These are phyloP conservation scores for Uromys caudimaculatus DNA, from an alignment of 2,797 vertebrate genomes.

Conservation along the genomic window DNA sequence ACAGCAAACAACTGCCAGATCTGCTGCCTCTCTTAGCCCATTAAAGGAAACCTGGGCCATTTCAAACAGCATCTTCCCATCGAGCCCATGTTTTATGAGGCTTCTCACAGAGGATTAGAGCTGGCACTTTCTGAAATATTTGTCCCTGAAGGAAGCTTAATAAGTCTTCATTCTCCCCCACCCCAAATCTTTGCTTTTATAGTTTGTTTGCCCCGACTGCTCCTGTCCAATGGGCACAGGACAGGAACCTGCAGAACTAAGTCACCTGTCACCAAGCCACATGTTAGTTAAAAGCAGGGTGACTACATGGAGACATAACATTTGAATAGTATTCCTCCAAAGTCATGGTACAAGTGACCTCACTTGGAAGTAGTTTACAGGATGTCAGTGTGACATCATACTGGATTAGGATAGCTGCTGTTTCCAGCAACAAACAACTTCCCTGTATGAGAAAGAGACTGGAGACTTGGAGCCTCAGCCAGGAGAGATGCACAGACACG, in stretches of 20 bases:
- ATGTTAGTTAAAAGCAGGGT: neutral
- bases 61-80: neutral
- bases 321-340: neutral
- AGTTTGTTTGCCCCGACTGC: neutral
- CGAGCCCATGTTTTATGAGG: neutral
- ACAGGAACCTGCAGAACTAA: neutral
- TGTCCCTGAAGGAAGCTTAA: conserved; percentile 42
- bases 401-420: neutral
- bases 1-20: neutral
- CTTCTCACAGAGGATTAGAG: conserved; percentile 49
- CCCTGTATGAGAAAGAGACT: neutral
- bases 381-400: neutral
- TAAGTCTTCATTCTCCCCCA: neutral
- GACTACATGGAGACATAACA: neutral
- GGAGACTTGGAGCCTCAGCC: neutral
- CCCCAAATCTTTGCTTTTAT: conserved; percentile 25
- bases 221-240: neutral
- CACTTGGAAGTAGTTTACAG: neutral
- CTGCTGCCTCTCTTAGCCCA: neutral
- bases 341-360: neutral
- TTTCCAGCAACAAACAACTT: neutral
- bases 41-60: conserved; percentile 19
- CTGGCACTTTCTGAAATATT: conserved; percentile 46
- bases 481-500: neutral
- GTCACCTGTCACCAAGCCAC: neutral